These are phyloP conservation scores for Sebastes flavidus DNA, from an alignment of 2,797 vertebrate genomes.

Conservation along the genomic window DNA sequence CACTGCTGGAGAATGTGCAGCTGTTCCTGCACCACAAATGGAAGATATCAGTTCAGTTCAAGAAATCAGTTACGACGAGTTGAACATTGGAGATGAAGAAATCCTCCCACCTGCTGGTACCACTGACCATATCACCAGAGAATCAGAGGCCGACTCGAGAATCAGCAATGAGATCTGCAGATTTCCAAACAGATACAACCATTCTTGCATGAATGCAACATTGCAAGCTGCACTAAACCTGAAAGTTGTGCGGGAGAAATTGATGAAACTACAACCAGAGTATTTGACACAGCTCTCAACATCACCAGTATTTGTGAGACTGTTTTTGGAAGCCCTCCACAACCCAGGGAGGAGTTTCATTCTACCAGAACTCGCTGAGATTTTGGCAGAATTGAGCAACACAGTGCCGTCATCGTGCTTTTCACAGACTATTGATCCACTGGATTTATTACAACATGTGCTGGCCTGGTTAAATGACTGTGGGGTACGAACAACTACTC, in stretches of 20 bases:
- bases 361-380: accelerated
- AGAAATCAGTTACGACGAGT: too few relatives aligned
- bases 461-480: too few relatives aligned
- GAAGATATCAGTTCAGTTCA: too few relatives aligned
- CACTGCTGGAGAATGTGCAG: too few relatives aligned
- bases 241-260: not conserved
- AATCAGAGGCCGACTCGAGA: too few relatives aligned
- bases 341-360: not conserved
- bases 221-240: not conserved
- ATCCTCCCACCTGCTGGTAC: too few relatives aligned
- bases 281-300: not conserved
- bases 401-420: accelerated
- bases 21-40: too few relatives aligned
- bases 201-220: not conserved
- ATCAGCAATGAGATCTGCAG: not conserved
- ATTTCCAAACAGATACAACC: not conserved
- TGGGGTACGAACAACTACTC: too few relatives aligned
- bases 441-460: too few relatives aligned
- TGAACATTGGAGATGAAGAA: too few relatives aligned
- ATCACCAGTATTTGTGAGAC: not conserved
- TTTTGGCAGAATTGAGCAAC: not conserved
- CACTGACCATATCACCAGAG: too few relatives aligned
- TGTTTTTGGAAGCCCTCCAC: not conserved
- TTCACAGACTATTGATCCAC: too few relatives aligned
- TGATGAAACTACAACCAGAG: not conserved